Percentiles rank a stretch among this genome's conserved stretches.
phyloP scores from a whole-genome alignment of 2,113 vertebrate species.

The Hypomesus transpacificus region DNA sequence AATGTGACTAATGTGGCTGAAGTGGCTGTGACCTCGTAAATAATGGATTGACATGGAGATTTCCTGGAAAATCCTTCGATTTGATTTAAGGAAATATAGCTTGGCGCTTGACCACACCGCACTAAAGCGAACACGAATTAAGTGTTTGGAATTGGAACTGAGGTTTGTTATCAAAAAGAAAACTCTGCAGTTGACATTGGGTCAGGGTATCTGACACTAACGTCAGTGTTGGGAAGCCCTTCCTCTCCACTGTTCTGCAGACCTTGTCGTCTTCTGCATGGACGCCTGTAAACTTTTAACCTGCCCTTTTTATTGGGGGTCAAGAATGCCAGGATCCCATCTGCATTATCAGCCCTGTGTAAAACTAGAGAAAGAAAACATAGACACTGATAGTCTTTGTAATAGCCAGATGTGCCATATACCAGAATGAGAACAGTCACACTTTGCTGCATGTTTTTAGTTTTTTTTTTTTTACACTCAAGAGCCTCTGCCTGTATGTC shows the following conservation, averaged over 20 bases:
- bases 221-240: background rate
- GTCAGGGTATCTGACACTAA: too few species aligned
- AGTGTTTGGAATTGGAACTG: too few species aligned
- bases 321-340: constrained; percentile 54
- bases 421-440: constrained; percentile 2
- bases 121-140: too few species aligned
- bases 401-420: constrained; percentile 2
- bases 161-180: too few species aligned
- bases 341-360: constrained; percentile 32
- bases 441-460: background rate
- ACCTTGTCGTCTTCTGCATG: constrained; percentile 43
- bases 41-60: too few species aligned
- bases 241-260: constrained; percentile 11
- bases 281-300: constrained; percentile 62
- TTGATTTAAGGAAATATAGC: too few species aligned
- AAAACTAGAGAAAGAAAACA: constrained; percentile 19
- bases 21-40: too few species aligned
- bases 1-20: too few species aligned
- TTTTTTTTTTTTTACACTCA: background rate
- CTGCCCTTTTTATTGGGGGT: constrained; percentile 49
- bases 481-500: background rate
- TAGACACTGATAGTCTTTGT: constrained; percentile 20
- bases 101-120: too few species aligned
- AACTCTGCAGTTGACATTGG: too few species aligned
- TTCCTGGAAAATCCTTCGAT: too few species aligned